Base-by-base conservation (phyloP, 23 tunicate species). In the Styela clava region DNA sequence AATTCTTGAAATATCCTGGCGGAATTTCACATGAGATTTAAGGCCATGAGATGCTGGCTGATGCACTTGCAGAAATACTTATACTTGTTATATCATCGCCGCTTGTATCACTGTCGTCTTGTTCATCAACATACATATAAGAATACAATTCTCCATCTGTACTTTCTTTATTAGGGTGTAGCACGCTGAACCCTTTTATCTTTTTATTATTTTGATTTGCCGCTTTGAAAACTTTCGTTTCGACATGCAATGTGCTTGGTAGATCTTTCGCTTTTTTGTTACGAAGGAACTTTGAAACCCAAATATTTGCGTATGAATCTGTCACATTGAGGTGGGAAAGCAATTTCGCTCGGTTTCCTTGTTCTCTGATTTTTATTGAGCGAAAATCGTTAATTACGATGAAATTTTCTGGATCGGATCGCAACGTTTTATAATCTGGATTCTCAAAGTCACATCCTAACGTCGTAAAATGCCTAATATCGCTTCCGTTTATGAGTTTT, bases 211-310 rank as follows among this genome's bases (percentile, higher is more conserved):
- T 29, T 16, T 25, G 23, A 16, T 67, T 29, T 25, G 30, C 31
- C 71, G 31, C 71, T 25, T 27, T 25, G 31, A 67, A 67, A 16
- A 67, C 71, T 67, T 67, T 29, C 0, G 71, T 67, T 67, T 67
- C 71, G 24, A 67, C 71, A 1, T 29, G 30, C 0, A 67, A 29
- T 67, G 30, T 29, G 71, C 71, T 67, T 22, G 30, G 16, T 18
- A 67, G 16, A 22, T 67, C 30, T 67, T 67, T 29, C 16, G 31
- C 30, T 22, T 29, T 67, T 67, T 67, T 67, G 16, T 22, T 19
- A 19, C 23, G 71, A 18, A 67, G 2, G 0, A 18, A 1, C 16
- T 22, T 67, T 18, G 30, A 25, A 22, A 67, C 31, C 71, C 71
- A 67, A 16, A 67, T 29, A 25, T 67, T 67, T 0, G 31, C 71